A percentile compares a stretch with the other conserved stretches of the same genome.
These are phyloP conservation scores for Nowickia ferox DNA, from an alignment of 2,888 invertebrate species.

Conservation along the genomic window DNA sequence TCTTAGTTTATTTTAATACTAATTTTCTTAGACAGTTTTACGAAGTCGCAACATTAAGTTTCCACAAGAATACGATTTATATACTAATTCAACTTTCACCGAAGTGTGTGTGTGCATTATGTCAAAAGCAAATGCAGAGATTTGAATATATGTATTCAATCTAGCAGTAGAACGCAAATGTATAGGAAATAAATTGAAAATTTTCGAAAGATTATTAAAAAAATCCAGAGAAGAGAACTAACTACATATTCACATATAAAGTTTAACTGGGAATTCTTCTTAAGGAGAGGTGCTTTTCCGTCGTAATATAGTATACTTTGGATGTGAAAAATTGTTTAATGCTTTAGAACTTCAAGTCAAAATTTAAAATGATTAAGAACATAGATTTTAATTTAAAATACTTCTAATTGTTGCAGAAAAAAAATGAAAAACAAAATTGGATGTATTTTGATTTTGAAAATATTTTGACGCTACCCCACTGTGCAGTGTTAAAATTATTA, in stretches of 20 bases:
- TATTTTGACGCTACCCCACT: neutral
- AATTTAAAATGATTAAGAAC: too few species aligned
- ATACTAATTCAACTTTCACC: conserved; percentile 47
- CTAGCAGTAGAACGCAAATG: neutral
- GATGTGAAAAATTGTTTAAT: too few species aligned
- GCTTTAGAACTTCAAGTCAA: too few species aligned
- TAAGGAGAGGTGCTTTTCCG: too few species aligned
- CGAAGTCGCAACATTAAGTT: conserved; percentile 54
- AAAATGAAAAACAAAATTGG: neutral
- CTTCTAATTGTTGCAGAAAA: too few species aligned
- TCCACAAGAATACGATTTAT: conserved; percentile 44
- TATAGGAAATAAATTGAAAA: neutral
- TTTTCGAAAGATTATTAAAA: neutral
- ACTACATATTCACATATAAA: too few species aligned
- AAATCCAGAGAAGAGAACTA: neutral
- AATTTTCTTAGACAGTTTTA: conserved; percentile 57
- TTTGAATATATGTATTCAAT: conserved; percentile 1
- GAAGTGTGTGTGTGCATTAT: neutral
- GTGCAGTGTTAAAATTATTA: neutral
- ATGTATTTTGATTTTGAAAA: neutral
- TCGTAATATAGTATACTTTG: too few species aligned
- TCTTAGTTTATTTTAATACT: conserved; percentile 42
- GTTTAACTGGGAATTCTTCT: too few species aligned
- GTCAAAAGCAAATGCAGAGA: neutral
- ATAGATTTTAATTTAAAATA: too few species aligned